Base-by-base conservation (phyloP, 2,888 invertebrate species). In the Platerodrilus igneus region DNA sequence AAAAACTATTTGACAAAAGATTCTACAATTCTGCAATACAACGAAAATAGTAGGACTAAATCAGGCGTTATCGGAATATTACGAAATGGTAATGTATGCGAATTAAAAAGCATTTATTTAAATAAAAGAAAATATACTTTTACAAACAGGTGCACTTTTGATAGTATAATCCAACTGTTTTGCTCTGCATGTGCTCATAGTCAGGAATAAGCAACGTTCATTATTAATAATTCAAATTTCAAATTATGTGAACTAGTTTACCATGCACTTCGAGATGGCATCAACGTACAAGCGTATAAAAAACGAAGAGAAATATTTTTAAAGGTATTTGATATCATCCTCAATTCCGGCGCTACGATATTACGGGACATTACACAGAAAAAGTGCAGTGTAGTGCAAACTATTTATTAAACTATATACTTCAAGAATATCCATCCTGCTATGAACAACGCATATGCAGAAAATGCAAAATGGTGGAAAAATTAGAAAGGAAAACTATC, bases 11-110 rank as follows among this genome's bases (percentile, higher is more conserved):
- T 28, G 8, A 18, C 16, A 11, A n/a, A 6, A 19, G 35, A 27
- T 20, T 11, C 28, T 13, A 26, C 28, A 9, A 11, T 35, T 20
- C 11, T 35, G 13, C 11, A 14, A 13, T 27, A 14, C 10, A 35
- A 35, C 20, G 35, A 35, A 5, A 4, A 19, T 5, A 35, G 28
- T 14, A 16, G 14, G 19, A 28, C 15, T 5, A 35, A 35, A 15
- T 27, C 15, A 8, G 4, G 13, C 5, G 26, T 35, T 7, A 35
- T 35, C 5, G 35, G 28, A 15, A 27, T 35, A 16, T 6, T 35
- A 13, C 15, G 21, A 14, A 28, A 35, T 27, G 35, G 28, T 3
- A 35, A 27, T 26, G 2, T 19, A 3, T 14, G 19, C 8, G 5
- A 25, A 8, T 17, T 33, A 25, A 33, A 33, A 22, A 16, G 22